phyloP scores from a whole-genome alignment of 2,113 vertebrate species.

The Silurus glanis region DNA sequence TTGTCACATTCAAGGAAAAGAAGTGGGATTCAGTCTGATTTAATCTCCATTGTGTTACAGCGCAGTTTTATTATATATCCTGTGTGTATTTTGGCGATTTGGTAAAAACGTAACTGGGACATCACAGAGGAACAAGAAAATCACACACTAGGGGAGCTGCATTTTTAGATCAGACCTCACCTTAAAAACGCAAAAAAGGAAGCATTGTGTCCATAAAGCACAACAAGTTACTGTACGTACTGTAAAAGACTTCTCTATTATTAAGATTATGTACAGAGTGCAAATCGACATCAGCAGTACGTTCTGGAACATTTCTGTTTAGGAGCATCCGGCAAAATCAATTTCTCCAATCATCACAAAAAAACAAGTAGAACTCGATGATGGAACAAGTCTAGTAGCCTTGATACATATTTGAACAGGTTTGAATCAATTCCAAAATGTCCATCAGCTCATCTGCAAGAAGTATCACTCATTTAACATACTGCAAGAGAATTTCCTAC shows the following conservation, averaged over 20 bases:
- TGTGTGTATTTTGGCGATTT: constrained; percentile 43
- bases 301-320: not conserved
- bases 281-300: not conserved
- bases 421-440: not conserved
- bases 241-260: not conserved
- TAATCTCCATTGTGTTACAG: not conserved
- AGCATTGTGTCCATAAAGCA: not conserved
- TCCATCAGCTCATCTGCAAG: not conserved
- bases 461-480: too few species aligned
- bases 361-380: not conserved
- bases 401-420: not conserved
- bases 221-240: not conserved
- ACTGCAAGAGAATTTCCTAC: not conserved
- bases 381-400: not conserved
- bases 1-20: not conserved
- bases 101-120: constrained; percentile 53
- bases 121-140: constrained; percentile 57
- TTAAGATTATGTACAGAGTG: constrained; percentile 14
- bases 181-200: constrained; percentile 16
- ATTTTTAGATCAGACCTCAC: constrained; percentile 9
- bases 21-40: not conserved
- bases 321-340: not conserved
- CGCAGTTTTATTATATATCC: not conserved
- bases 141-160: constrained; percentile 53
- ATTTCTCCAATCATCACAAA: not conserved